Conservation (phyloP, 2,113 vertebrate species). For the Cygnus atratus region DNA sequence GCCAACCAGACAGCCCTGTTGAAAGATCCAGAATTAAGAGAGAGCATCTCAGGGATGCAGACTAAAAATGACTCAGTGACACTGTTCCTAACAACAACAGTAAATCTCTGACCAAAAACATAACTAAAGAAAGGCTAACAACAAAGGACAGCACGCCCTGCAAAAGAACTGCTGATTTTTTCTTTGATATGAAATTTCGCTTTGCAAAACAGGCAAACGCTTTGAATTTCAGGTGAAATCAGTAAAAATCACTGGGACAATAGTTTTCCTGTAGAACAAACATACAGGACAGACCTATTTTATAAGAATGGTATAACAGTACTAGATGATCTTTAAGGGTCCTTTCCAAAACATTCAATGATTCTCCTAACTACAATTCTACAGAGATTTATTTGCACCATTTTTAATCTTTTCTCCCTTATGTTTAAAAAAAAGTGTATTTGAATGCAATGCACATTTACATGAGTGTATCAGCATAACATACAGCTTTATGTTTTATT, state of each 20-base stretch:
- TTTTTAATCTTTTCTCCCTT: neutral
- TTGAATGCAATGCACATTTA: neutral
- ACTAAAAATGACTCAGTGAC: neutral
- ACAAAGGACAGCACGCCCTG: neutral
- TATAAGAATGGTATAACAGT: neutral
- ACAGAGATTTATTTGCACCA: neutral
- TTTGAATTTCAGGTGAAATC: neutral
- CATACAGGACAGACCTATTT: neutral
- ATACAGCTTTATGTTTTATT: neutral
- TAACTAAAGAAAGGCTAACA: neutral
- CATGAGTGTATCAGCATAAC: neutral
- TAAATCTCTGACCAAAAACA: neutral
- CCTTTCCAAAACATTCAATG: neutral
- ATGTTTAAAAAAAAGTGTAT: neutral
- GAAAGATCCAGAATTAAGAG: neutral
- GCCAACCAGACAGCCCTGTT: rapidly evolving
- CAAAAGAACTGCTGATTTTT: neutral
- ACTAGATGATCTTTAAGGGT: neutral
- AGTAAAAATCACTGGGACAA: neutral
- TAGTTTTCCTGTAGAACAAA: neutral
- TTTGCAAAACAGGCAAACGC: neutral
- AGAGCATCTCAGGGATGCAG: neutral
- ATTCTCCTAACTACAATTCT: neutral
- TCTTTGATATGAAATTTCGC: neutral
- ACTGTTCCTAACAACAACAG: neutral